phyloP scores from a whole-genome alignment of 2,888 invertebrate species.

The Bombylius major region DNA sequence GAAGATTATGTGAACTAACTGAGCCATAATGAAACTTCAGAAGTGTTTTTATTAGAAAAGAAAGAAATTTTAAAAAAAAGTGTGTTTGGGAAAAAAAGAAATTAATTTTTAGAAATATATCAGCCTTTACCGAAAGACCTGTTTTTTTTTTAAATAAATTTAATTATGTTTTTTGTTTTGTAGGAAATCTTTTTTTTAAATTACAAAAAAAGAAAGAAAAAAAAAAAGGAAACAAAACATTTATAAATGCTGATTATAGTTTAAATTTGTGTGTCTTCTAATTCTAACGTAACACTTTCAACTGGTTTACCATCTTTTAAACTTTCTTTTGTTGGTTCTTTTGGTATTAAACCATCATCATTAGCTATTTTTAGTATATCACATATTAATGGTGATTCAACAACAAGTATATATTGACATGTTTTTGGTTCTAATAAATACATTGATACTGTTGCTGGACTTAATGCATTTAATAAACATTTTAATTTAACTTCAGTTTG shows the following conservation, averaged over 20 bases:
- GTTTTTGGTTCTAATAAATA: constrained; percentile 83
- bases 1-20: no score
- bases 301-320: background rate
- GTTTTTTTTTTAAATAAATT: no score
- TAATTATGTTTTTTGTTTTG: no score
- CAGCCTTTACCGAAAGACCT: no score
- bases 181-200: background rate
- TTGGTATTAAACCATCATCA: constrained; percentile 51
- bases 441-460: constrained; percentile 70
- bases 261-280: constrained; percentile 4
- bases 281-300: constrained; percentile 4
- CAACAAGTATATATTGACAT: constrained; percentile 89
- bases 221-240: background rate
- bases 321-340: background rate
- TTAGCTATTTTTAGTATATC: constrained; percentile 70
- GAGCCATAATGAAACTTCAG: no score
- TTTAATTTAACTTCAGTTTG: constrained; percentile 80
- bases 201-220: background rate
- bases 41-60: no score
- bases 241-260: background rate
- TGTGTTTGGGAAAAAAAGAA: no score
- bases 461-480: constrained; percentile 56
- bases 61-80: no score
- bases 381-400: constrained; percentile 86
- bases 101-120: no score